Evolutionary conservation across 2,113 vertebrate species (phyloP).

Genomic region (Cardinalis cardinalis): DNA sequence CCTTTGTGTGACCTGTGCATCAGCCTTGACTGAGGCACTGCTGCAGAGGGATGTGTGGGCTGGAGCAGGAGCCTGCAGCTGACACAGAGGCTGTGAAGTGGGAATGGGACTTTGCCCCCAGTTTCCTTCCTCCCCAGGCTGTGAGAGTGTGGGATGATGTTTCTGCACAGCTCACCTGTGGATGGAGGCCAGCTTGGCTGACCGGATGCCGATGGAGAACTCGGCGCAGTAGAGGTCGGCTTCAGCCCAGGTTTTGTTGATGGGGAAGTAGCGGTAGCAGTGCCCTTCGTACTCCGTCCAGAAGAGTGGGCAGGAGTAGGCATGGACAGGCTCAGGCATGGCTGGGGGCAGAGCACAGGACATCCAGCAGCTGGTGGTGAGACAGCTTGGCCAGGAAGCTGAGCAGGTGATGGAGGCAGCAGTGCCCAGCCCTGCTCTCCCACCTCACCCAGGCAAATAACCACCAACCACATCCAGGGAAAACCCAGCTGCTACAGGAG

Average conservation of each 20-base stretch:
- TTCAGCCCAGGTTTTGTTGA: conserved; percentile 81
- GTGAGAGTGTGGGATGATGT: neutral
- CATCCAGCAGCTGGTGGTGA: neutral
- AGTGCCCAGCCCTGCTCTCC: neutral
- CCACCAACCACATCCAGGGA: fast-evolving
- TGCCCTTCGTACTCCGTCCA: conserved; percentile 80
- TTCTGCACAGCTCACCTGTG: conserved; percentile 70
- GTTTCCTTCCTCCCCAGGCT: neutral
- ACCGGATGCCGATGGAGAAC: conserved; percentile 79
- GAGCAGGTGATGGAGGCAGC: neutral
- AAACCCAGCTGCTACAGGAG: neutral
- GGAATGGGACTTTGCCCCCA: neutral
- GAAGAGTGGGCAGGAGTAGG: conserved; percentile 78
- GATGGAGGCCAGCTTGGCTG: conserved; percentile 80
- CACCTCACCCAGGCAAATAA: neutral
- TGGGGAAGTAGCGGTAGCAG: conserved; percentile 80
- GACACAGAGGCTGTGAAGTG: neutral
- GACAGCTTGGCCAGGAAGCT: fast-evolving
- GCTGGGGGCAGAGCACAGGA: conserved; percentile 46
- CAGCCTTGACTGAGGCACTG: fast-evolving
- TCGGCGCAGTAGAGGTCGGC: conserved; percentile 77
- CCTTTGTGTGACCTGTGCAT: neutral
- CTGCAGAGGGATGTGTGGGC: neutral
- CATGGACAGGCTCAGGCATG: conserved; percentile 62
- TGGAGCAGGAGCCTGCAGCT: neutral